These are phyloP conservation scores for Xestia rhomboidea DNA, from an alignment of 2,888 invertebrate genomes.

Conservation along the genomic window DNA sequence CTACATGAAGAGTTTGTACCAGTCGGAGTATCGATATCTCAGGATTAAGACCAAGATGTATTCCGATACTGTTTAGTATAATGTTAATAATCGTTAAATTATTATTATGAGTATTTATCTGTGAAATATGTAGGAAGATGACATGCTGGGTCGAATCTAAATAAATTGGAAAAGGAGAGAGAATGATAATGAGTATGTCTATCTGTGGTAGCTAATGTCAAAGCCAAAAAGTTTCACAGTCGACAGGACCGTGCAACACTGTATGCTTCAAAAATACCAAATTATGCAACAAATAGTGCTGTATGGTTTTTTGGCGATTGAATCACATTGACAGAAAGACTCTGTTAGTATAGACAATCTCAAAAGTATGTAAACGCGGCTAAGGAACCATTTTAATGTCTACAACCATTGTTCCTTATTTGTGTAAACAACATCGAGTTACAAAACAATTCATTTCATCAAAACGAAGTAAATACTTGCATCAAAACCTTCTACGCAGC, in stretches of 20 bases:
- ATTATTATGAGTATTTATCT: conserved; percentile 23
- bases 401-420: neutral
- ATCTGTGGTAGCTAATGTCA: neutral
- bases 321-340: neutral
- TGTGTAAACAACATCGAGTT: neutral
- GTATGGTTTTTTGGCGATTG: neutral
- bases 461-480: neutral
- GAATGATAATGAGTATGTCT: neutral
- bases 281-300: neutral
- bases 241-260: neutral
- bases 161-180: neutral
- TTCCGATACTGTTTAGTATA: conserved; percentile 80
- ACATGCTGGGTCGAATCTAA: neutral
- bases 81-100: neutral
- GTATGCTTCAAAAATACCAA: neutral
- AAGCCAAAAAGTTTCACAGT: neutral
- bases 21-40: conserved; percentile 84
- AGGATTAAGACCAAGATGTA: conserved; percentile 82
- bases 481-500: neutral
- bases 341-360: neutral
- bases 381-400: neutral
- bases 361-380: neutral
- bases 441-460: neutral
- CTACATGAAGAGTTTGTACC: conserved; percentile 76
- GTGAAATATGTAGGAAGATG: neutral